Percentiles rank a stretch among this genome's conserved stretches.
Evolutionary conservation across 2,113 vertebrate genomes (phyloP).

Genomic region (Rhegmatorhina hoffmannsi): DNA sequence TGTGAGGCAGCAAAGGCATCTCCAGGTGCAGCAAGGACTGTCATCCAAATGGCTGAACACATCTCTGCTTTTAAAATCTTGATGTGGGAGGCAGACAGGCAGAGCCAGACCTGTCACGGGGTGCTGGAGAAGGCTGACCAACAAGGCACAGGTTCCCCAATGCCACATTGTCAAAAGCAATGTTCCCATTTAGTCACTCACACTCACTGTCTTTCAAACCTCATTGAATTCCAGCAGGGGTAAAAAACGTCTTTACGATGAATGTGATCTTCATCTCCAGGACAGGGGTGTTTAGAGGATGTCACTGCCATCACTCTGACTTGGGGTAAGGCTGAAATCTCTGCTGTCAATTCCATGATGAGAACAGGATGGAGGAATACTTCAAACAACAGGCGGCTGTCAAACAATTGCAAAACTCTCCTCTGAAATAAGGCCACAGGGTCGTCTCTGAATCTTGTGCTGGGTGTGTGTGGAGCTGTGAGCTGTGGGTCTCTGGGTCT

Average conservation of each 20-base stretch:
- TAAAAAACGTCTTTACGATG: accelerated
- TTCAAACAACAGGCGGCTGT: background rate
- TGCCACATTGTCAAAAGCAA: background rate
- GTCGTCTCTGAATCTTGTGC: background rate
- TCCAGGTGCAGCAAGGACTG: background rate
- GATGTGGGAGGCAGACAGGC: background rate
- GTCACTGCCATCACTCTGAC: background rate
- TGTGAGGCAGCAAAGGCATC: background rate
- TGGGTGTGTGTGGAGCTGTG: background rate
- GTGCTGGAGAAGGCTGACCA: background rate
- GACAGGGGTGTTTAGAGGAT: background rate
- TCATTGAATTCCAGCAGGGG: background rate
- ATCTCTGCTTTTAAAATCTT: background rate
- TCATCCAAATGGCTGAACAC: background rate
- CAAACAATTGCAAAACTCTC: background rate
- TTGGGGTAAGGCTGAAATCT: background rate
- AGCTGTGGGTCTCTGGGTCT: background rate
- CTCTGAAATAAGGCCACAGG: background rate
- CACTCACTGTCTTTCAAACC: slow-evolving; percentile 29
- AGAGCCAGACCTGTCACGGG: background rate
- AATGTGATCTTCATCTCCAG: background rate
- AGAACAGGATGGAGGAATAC: accelerated
- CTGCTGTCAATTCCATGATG: background rate
- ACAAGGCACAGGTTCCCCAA: background rate
- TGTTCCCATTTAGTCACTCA: background rate